These are phyloP conservation scores for Turritopsis dohrnii DNA, from an alignment of 30 jellyfish, hydroid and myxozoan species.

Conservation along the genomic window DNA sequence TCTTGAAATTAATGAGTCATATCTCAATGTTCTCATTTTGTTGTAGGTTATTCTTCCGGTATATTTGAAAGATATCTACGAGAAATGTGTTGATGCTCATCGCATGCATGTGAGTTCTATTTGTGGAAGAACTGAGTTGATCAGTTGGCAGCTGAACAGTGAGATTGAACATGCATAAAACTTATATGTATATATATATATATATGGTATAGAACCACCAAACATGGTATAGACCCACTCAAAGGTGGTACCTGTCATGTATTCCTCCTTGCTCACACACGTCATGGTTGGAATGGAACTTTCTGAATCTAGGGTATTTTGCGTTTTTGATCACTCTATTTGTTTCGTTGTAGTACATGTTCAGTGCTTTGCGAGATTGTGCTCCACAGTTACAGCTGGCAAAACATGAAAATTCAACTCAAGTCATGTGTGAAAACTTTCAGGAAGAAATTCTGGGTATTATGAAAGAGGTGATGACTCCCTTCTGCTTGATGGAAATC, in stretches of 20 bases:
- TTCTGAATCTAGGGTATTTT: too few relatives aligned
- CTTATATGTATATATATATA: too few relatives aligned
- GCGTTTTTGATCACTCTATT: neutral
- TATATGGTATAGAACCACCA: too few relatives aligned
- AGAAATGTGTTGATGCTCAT: conserved; percentile 56
- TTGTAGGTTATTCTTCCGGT: conserved; percentile 90
- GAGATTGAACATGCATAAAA: too few relatives aligned
- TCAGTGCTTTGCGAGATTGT: conserved; percentile 92
- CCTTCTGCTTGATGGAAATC: neutral
- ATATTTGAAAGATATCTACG: conserved; percentile 64
- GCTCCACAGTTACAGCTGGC: conserved; percentile 77
- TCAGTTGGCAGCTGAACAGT: too few relatives aligned
- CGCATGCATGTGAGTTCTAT: conserved; percentile 83
- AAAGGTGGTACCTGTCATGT: too few relatives aligned
- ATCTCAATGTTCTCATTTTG: too few relatives aligned
- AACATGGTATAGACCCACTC: too few relatives aligned
- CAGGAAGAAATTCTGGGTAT: conserved; percentile 57
- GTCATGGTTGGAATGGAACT: too few relatives aligned
- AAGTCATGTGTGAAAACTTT: conserved; percentile 41
- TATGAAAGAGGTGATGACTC: conserved; percentile 63
- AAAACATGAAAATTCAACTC: conserved; percentile 58
- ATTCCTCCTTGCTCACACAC: too few relatives aligned
- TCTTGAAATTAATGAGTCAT: too few relatives aligned
- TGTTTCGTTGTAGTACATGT: conserved; percentile 50
- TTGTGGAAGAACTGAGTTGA: too few relatives aligned